phyloP scores from a whole-genome alignment of 1,140 invertebrate species.

The Conus betulinus region DNA sequence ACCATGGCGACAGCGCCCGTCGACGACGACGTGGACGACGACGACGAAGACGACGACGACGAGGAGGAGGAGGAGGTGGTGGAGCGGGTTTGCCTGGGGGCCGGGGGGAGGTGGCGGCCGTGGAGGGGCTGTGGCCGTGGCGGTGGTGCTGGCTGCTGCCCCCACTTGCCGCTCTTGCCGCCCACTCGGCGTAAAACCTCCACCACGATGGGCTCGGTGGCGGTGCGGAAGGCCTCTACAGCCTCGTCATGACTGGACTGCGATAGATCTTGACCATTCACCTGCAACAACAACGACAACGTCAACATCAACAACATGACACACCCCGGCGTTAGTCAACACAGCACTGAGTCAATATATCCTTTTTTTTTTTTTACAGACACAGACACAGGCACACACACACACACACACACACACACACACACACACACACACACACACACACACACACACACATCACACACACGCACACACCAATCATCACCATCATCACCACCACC shows the following conservation, averaged over 20 bases:
- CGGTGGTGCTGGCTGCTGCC: slow-evolving; percentile 11
- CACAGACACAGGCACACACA: background rate
- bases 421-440: background rate
- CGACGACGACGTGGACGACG: background rate
- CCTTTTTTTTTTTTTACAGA: too few relatives aligned
- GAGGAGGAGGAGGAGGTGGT: background rate
- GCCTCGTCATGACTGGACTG: slow-evolving; percentile 82
- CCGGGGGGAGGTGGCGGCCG: background rate
- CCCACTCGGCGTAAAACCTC: slow-evolving; percentile 81
- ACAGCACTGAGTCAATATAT: too few relatives aligned
- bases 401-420: background rate
- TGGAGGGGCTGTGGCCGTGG: background rate
- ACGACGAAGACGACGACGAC: slow-evolving; percentile 14
- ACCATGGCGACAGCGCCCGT: slow-evolving; percentile 63
- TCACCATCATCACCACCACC: too few relatives aligned
- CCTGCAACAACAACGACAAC: slow-evolving; percentile 74
- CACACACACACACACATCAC: too few relatives aligned
- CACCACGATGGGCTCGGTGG: slow-evolving; percentile 84
- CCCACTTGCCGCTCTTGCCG: slow-evolving; percentile 46
- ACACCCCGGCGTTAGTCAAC: too few relatives aligned
- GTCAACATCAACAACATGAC: too few relatives aligned
- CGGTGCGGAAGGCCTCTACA: slow-evolving; percentile 83
- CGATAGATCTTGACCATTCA: slow-evolving; percentile 85
- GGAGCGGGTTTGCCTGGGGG: slow-evolving; percentile 14
- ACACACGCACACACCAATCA: too few relatives aligned